phyloP scores from a whole-genome alignment of 2,888 invertebrate genomes.

The Leptothorax acervorum region DNA sequence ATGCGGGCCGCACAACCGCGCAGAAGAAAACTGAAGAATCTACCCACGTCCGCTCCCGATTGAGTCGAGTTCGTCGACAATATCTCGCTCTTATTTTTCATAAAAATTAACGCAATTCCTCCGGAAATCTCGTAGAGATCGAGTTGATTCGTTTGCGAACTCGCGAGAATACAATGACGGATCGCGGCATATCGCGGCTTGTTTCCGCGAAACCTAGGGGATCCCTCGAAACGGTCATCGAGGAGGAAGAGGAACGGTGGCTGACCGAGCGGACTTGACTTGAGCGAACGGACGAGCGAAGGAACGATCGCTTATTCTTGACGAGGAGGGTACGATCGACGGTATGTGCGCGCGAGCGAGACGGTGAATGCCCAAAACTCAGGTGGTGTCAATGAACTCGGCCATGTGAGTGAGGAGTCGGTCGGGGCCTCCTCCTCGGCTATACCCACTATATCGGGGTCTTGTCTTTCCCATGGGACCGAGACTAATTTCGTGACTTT shows the following conservation, averaged over 20 bases:
- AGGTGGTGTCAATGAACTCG: conserved; percentile 85
- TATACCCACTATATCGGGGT: conserved; percentile 84
- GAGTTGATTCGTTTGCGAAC: not conserved
- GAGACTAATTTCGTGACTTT: conserved; percentile 85
- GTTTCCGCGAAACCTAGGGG: conserved; percentile 60
- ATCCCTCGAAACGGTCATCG: conserved; percentile 62
- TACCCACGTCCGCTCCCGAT: conserved; percentile 31
- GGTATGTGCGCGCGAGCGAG: conserved; percentile 78
- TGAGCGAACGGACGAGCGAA: conserved; percentile 63
- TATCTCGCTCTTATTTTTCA: not conserved
- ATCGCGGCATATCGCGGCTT: conserved; percentile 40
- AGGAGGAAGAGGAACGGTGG: conserved; percentile 61
- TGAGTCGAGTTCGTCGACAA: not conserved
- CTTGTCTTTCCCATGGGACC: conserved; percentile 86
- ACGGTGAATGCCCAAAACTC: conserved; percentile 84
- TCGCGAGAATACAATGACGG: not conserved
- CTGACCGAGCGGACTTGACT: conserved; percentile 64
- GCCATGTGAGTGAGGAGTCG: conserved; percentile 84
- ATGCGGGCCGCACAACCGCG: conserved; percentile 43
- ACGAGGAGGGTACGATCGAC: conserved; percentile 71
- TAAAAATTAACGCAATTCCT: conserved; percentile 13
- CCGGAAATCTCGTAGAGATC: conserved; percentile 21
- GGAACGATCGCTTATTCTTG: conserved; percentile 76
- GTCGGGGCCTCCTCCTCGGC: conserved; percentile 75
- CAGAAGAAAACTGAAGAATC: conserved; percentile 48